phyloP scores from a whole-genome alignment of 2,888 invertebrate genomes.

The Coleophora flavipennella region DNA sequence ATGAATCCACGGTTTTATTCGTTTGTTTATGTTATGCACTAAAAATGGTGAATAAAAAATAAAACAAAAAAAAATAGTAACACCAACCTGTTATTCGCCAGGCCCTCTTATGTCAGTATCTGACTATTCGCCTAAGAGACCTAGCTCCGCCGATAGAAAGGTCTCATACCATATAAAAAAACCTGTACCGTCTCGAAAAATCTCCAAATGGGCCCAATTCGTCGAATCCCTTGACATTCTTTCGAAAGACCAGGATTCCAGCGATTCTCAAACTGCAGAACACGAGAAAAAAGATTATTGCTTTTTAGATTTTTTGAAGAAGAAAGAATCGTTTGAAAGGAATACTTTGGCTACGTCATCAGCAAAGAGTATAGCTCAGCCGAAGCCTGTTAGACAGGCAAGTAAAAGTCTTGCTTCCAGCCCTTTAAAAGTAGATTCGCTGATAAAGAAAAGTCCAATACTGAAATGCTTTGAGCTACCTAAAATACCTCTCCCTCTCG shows the following conservation, averaged over 20 bases:
- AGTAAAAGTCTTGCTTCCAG: conserved; percentile 44
- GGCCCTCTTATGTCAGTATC: conserved; percentile 37
- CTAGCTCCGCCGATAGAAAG: conserved; percentile 8
- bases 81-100: conserved; percentile 29
- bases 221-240: conserved; percentile 40
- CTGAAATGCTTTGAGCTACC: conserved; percentile 45
- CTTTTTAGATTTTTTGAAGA: conserved; percentile 36
- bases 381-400: conserved; percentile 13
- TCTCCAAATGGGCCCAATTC: conserved; percentile 41
- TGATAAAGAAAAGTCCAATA: conserved; percentile 28
- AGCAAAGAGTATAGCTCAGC: conserved; percentile 15
- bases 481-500: conserved; percentile 22
- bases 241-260: conserved; percentile 33
- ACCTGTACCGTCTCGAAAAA: conserved; percentile 17
- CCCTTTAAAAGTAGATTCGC: conserved; percentile 31
- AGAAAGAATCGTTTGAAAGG: conserved; percentile 27
- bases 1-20: too few species aligned
- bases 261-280: conserved; percentile 31
- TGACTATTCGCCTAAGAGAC: conserved; percentile 35
- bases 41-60: not conserved
- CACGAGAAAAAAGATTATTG: conserved; percentile 27
- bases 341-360: conserved; percentile 28
- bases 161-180: conserved; percentile 3
- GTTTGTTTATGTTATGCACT: too few species aligned
- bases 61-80: conserved; percentile 14